phyloP scores from a whole-genome alignment of 1,140 invertebrate species.

The Gonioctena quinquepunctata region DNA sequence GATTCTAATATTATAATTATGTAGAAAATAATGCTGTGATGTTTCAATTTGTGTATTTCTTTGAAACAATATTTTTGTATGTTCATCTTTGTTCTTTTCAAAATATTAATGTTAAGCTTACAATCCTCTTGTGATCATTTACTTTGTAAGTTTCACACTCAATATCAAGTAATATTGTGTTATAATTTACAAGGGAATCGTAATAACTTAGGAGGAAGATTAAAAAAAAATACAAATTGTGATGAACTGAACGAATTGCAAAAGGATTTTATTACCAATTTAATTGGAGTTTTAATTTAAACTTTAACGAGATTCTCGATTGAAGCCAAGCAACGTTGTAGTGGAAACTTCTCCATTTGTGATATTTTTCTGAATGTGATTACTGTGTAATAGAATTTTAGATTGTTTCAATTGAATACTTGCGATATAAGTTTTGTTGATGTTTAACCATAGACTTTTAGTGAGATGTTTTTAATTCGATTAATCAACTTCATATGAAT shows the following conservation, averaged over 20 bases:
- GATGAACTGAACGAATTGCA: slow-evolving; percentile 14
- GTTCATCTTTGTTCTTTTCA: slow-evolving; percentile 11
- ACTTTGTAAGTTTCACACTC: not conserved
- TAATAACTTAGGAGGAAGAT: slow-evolving; percentile 1
- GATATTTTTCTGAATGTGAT: slow-evolving; percentile 55
- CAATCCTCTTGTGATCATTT: not conserved
- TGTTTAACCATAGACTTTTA: slow-evolving; percentile 55
- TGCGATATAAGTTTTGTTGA: slow-evolving; percentile 53
- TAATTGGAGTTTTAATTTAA: too few relatives aligned
- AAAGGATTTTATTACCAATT: slow-evolving; percentile 14
- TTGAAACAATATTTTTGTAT: slow-evolving; percentile 41
- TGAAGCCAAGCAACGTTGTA: slow-evolving; percentile 43
- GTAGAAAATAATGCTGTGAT: slow-evolving; percentile 42
- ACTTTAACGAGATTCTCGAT: slow-evolving; percentile 34
- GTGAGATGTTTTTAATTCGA: slow-evolving; percentile 54
- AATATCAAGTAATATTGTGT: not conserved
- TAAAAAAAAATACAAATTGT: slow-evolving; percentile 22
- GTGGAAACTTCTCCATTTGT: slow-evolving; percentile 51
- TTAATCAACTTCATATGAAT: slow-evolving; percentile 50
- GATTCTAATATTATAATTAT: slow-evolving; percentile 27
- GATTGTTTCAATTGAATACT: slow-evolving; percentile 54
- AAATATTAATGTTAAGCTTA: not conserved
- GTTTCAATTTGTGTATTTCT: slow-evolving; percentile 46
- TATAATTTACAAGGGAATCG: slow-evolving; percentile 5
- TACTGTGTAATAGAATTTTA: slow-evolving; percentile 54